phyloP scores from a whole-genome alignment of 2,888 invertebrate species.

The Tinea semifulvella region DNA sequence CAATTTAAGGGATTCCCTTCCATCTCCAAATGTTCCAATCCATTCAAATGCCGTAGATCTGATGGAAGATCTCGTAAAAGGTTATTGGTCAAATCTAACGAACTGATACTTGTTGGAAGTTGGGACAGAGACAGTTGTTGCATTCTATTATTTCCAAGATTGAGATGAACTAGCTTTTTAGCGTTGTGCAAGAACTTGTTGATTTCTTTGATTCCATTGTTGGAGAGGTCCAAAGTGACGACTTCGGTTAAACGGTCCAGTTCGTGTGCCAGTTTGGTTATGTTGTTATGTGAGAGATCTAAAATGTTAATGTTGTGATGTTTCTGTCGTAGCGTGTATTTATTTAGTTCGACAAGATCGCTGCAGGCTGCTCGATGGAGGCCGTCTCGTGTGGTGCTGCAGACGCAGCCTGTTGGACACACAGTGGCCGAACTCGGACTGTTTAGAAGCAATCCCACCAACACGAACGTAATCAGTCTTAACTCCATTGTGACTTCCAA shows the following conservation, averaged over 20 bases:
- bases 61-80: conserved; percentile 66
- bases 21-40: conserved; percentile 71
- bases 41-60: conserved; percentile 61
- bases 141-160: conserved; percentile 70
- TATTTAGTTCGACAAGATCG: conserved; percentile 80
- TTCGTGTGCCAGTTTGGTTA: conserved; percentile 65
- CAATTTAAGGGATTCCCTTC: conserved; percentile 76
- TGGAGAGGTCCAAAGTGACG: conserved; percentile 70
- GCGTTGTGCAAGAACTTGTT: conserved; percentile 67
- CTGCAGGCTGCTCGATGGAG: conserved; percentile 73
- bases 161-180: conserved; percentile 65
- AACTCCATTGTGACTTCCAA: conserved; percentile 39
- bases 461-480: conserved; percentile 19
- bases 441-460: conserved; percentile 33
- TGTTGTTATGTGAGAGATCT: conserved; percentile 71
- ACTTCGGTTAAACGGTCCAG: conserved; percentile 68
- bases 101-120: conserved; percentile 67
- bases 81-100: conserved; percentile 71
- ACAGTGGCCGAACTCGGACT: conserved; percentile 37
- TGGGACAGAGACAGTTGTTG: conserved; percentile 57
- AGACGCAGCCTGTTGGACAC: conserved; percentile 64
- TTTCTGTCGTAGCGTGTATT: conserved; percentile 55
- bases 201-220: conserved; percentile 66
- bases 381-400: conserved; percentile 72
- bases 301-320: conserved; percentile 64